Conservation (phyloP, 2,113 vertebrate species). For the Athene cunicularia region DNA sequence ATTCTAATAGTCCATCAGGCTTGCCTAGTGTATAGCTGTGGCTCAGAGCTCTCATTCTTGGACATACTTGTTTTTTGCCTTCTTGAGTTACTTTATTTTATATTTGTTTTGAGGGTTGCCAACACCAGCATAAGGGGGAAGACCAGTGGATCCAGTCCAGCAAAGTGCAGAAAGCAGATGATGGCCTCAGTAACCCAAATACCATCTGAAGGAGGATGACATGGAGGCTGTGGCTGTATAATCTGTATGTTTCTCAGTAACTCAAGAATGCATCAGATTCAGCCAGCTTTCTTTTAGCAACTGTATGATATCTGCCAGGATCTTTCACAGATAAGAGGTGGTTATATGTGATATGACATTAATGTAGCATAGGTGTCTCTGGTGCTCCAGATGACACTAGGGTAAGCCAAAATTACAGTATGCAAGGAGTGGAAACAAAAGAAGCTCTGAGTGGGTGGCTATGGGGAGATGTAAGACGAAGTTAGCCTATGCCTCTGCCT, state of each 20-base stretch:
- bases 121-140: not conserved
- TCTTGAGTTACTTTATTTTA: not conserved
- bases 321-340: not conserved
- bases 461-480: not conserved
- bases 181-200: not conserved
- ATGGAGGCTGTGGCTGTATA: not conserved
- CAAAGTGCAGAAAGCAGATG: fast-evolving
- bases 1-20: not conserved
- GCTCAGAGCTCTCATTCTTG: not conserved
- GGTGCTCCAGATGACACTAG: not conserved
- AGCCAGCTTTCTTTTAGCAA: not conserved
- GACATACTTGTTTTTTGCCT: not conserved
- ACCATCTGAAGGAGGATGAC: not conserved
- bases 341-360: not conserved
- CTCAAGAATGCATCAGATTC: not conserved
- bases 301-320: not conserved
- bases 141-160: not conserved
- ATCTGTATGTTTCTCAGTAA: not conserved
- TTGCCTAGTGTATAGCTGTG: not conserved
- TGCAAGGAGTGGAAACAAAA: not conserved
- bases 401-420: not conserved
- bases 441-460: not conserved
- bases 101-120: not conserved
- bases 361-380: not conserved
- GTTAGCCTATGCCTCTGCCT: not conserved